Evolutionary conservation across 2,113 vertebrate species (phyloP).

Genomic region (Xiphophorus couchianus): DNA sequence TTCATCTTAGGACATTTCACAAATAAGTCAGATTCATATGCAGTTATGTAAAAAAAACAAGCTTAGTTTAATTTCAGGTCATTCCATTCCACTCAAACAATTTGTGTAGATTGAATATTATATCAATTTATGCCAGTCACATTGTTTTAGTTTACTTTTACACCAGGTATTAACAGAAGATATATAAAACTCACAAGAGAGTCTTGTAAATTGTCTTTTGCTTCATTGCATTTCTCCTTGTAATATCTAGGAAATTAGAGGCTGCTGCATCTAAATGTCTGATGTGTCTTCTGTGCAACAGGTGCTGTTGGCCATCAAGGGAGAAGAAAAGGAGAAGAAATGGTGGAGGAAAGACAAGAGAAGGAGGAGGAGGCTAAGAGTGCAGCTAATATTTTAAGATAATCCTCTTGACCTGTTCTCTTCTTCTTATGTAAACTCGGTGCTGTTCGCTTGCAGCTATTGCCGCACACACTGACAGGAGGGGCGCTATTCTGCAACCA

Average conservation of each 20-base stretch:
- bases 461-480: slow-evolving; percentile 15
- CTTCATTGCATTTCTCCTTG: not conserved
- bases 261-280: not conserved
- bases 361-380: slow-evolving; percentile 39
- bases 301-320: slow-evolving; percentile 47
- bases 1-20: too few relatives aligned
- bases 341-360: slow-evolving; percentile 7
- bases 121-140: too few relatives aligned
- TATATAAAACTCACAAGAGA: not conserved
- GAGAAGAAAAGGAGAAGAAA: not conserved
- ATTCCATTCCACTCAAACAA: too few relatives aligned
- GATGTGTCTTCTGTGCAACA: slow-evolving; percentile 35
- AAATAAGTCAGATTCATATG: too few relatives aligned
- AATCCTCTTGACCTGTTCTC: slow-evolving; percentile 73
- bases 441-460: slow-evolving; percentile 40
- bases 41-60: too few relatives aligned
- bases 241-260: slow-evolving; percentile 15
- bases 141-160: too few relatives aligned
- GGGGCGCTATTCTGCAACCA: slow-evolving; percentile 16
- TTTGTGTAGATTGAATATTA: too few relatives aligned
- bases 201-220: not conserved
- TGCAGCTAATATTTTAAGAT: slow-evolving; percentile 72
- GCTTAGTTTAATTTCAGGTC: too few relatives aligned
- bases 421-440: slow-evolving; percentile 48
- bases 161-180: too few relatives aligned